These are phyloP conservation scores for Cydia fagiglandana DNA, from an alignment of 1,140 invertebrate genomes.

Conservation along the genomic window DNA sequence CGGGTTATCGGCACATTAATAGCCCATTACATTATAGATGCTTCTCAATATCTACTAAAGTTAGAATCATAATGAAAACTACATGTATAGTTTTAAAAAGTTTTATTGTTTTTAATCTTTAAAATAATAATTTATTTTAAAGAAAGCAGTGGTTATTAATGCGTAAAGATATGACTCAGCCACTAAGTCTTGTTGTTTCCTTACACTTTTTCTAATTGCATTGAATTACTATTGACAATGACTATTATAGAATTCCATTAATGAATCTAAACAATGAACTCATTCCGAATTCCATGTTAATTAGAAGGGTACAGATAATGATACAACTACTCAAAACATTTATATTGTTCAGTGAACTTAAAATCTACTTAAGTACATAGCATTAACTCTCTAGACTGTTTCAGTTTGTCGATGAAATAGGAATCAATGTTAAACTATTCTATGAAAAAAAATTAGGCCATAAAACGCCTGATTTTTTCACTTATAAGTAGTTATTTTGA, in stretches of 20 bases:
- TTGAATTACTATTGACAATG: background rate
- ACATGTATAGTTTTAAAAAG: background rate
- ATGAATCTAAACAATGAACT: background rate
- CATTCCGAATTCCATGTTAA: no score
- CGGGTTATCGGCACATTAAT: constrained; percentile 5
- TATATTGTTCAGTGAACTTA: no score
- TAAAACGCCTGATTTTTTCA: no score
- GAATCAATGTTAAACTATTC: no score
- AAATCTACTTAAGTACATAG: no score
- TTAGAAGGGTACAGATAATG: no score
- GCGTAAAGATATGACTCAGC: background rate
- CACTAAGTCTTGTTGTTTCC: background rate
- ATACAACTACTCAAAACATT: no score
- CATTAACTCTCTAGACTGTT: no score
- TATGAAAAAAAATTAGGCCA: no score
- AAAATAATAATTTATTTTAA: background rate
- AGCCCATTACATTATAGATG: background rate
- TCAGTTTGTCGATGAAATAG: no score
- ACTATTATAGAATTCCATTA: background rate
- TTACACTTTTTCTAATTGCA: background rate
- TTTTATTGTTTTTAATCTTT: constrained; percentile 4
- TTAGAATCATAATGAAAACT: background rate
- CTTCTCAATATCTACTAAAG: background rate
- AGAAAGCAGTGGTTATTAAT: background rate
- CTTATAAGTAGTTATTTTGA: no score